Evolutionary conservation across 2,888 invertebrate species (phyloP).

Genomic region (Agrypnus murinus): DNA sequence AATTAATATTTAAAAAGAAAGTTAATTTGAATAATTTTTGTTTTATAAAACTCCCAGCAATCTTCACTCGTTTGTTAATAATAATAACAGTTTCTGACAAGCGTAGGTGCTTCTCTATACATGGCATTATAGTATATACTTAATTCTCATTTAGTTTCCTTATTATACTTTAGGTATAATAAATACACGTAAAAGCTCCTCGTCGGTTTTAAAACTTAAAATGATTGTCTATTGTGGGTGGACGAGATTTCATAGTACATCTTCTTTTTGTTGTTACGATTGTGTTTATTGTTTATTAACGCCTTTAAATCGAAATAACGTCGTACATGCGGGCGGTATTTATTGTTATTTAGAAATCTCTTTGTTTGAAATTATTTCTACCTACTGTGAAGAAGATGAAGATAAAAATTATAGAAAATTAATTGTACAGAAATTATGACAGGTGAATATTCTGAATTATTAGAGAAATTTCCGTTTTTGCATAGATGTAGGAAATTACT

Average conservation of each 20-base stretch:
- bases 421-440: too few relatives aligned
- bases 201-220: not conserved
- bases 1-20: not conserved
- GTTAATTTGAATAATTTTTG: slow-evolving; percentile 22
- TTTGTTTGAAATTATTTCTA: too few relatives aligned
- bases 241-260: slow-evolving; percentile 12
- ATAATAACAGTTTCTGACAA: slow-evolving; percentile 17
- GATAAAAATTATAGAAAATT: too few relatives aligned
- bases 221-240: slow-evolving; percentile 11
- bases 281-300: slow-evolving; percentile 31
- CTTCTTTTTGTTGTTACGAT: slow-evolving; percentile 23
- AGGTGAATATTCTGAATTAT: too few relatives aligned
- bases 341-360: too few relatives aligned
- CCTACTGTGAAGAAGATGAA: too few relatives aligned
- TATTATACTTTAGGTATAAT: not conserved
- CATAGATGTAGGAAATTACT: too few relatives aligned
- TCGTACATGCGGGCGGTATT: too few relatives aligned
- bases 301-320: slow-evolving; percentile 12
- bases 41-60: not conserved
- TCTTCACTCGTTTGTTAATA: not conserved
- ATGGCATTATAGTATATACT: not conserved
- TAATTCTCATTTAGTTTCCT: slow-evolving; percentile 11
- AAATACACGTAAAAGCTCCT: not conserved
- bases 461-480: too few relatives aligned
- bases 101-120: slow-evolving; percentile 25